Conservation (phyloP, 1,140 invertebrate species). For the Zaprionus nigranus region DNA sequence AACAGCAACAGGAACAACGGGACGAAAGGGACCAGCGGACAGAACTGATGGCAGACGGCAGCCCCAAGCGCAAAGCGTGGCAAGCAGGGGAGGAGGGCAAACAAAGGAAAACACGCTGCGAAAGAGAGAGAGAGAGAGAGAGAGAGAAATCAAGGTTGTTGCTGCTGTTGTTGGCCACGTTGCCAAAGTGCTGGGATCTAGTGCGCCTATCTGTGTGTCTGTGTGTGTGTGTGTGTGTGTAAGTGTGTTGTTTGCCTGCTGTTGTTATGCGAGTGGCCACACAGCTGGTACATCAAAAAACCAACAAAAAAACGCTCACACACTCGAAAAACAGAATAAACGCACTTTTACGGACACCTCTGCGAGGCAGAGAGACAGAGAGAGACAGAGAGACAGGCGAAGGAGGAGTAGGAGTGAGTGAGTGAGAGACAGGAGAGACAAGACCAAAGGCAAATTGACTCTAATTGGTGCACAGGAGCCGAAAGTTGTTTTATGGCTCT, state of each 20-base stretch:
- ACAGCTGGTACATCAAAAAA: conserved; percentile 59
- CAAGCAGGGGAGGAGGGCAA: background rate
- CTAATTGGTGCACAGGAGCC: conserved; percentile 20
- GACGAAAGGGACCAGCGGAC: conserved; percentile 30
- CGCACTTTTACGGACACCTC: conserved; percentile 27
- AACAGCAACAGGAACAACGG: conserved; percentile 65
- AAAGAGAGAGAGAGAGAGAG: background rate
- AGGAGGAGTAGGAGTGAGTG: background rate
- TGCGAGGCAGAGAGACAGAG: background rate
- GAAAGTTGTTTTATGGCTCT: conserved; percentile 12
- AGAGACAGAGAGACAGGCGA: background rate
- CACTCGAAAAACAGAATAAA: conserved; percentile 22
- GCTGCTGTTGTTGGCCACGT: conserved; percentile 33
- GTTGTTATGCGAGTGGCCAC: conserved; percentile 70
- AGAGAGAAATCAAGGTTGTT: background rate
- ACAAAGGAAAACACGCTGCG: background rate
- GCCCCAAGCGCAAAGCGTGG: background rate
- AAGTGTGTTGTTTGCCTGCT: conserved; percentile 31
- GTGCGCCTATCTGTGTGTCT: conserved; percentile 18
- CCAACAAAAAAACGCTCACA: conserved; percentile 21
- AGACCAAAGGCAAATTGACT: conserved; percentile 7
- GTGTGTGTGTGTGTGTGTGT: conserved; percentile 3
- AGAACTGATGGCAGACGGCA: conserved; percentile 14
- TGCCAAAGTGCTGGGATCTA: conserved; percentile 53
- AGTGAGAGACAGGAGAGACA: background rate